These are phyloP conservation scores for Leptatherina wallacei DNA, from an alignment of 2,797 vertebrate species.

Conservation along the genomic window DNA sequence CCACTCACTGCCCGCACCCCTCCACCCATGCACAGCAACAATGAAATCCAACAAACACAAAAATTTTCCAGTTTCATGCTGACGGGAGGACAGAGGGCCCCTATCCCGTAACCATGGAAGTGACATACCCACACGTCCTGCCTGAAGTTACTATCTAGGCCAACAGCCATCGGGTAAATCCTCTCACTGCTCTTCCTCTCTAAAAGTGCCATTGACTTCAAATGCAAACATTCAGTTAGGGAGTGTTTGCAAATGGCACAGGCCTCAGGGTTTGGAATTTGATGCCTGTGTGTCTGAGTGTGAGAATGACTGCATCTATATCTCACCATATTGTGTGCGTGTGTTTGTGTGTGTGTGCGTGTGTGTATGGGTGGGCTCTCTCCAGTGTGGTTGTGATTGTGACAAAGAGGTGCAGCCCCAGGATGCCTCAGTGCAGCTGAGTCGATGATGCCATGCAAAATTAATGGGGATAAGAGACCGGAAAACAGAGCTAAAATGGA, in stretches of 20 bases:
- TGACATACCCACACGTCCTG: conserved; percentile 85
- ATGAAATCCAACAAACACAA: conserved; percentile 72
- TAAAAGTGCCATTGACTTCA: conserved; percentile 62
- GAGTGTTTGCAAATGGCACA: conserved; percentile 60
- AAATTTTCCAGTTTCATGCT: conserved; percentile 85
- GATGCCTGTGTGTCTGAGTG: conserved; percentile 30
- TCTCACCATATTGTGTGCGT: conserved; percentile 17
- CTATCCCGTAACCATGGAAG: conserved; percentile 84
- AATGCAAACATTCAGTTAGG: conserved; percentile 63
- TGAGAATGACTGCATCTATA: conserved; percentile 18
- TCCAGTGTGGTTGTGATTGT: conserved; percentile 19
- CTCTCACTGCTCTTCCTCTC: conserved; percentile 72
- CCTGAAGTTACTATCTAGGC: conserved; percentile 86
- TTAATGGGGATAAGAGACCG: conserved; percentile 71
- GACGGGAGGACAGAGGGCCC: conserved; percentile 83
- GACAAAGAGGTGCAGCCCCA: conserved; percentile 38
- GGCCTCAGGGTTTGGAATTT: conserved; percentile 48
- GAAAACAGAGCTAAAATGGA: conserved; percentile 58
- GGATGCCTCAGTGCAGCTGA: conserved; percentile 49
- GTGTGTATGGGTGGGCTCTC: conserved; percentile 19
- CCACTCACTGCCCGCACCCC: conserved; percentile 54
- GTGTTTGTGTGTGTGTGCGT: conserved; percentile 18
- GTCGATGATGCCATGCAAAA: conserved; percentile 69
- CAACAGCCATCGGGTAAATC: conserved; percentile 81
- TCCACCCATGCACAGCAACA: conserved; percentile 61